A percentile compares a stretch with the other conserved stretches of the same genome.
phyloP scores from a whole-genome alignment of 1,140 invertebrate species.

The Hycleus cichorii region DNA sequence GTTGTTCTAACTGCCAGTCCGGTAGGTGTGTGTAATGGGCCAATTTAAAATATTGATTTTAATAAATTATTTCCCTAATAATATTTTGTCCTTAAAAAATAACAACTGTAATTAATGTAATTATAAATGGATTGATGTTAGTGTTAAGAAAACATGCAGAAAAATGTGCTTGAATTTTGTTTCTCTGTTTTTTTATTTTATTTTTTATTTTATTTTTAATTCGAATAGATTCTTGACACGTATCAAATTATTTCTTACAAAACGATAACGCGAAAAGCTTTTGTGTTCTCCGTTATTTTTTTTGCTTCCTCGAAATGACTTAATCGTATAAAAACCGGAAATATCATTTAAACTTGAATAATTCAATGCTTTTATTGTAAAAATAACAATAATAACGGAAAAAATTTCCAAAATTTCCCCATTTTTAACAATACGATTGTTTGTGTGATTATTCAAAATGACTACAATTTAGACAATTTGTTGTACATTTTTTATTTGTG shows the following conservation, averaged over 20 bases:
- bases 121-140: not conserved
- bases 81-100: conserved; percentile 5
- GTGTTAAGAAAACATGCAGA: conserved; percentile 3
- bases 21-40: not conserved
- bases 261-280: conserved; percentile 11
- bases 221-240: conserved; percentile 3
- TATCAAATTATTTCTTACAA: conserved; percentile 10
- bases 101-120: conserved; percentile 1
- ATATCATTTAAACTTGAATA: conserved; percentile 15
- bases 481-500: not conserved
- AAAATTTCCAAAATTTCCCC: not conserved
- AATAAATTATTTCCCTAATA: conserved; percentile 4
- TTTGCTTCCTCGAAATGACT: not conserved
- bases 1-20: too few relatives aligned
- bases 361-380: conserved; percentile 10
- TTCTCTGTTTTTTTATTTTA: not conserved
- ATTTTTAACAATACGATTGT: conserved; percentile 1
- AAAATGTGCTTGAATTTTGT: not conserved
- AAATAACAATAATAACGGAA: not conserved
- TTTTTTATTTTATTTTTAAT: not conserved
- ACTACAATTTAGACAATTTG: not conserved
- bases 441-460: not conserved
- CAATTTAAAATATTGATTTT: not conserved
- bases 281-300: conserved; percentile 1
- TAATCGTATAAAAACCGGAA: conserved; percentile 4